These are phyloP conservation scores for Leptodactylus fuscus DNA, from an alignment of 2,113 vertebrate species.

Conservation along the genomic window DNA sequence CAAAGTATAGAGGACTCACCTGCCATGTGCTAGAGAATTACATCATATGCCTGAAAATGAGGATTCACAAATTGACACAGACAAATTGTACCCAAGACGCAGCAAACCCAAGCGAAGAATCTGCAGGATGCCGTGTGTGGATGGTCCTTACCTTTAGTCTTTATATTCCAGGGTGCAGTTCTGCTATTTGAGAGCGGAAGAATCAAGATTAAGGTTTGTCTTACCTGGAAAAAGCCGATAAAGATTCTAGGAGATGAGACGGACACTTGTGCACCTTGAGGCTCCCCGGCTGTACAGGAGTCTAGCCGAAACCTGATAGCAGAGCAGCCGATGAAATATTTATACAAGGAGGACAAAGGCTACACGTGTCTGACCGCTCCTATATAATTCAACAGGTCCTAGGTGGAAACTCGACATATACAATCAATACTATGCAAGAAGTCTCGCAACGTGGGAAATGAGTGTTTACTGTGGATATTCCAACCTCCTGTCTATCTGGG, in stretches of 20 bases:
- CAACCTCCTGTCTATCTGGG: too few relatives aligned
- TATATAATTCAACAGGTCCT: conserved; percentile 19
- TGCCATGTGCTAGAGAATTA: conserved; percentile 26
- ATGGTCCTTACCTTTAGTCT: not conserved
- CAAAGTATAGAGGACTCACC: too few relatives aligned
- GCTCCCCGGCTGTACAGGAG: conserved; percentile 56
- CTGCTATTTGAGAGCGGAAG: conserved; percentile 30
- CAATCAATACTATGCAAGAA: conserved; percentile 14
- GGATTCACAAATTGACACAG: too few relatives aligned
- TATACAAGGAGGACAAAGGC: conserved; percentile 43
- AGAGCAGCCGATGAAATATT: conserved; percentile 67
- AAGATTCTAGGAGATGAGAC: not conserved
- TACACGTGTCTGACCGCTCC: conserved; percentile 56
- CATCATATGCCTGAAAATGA: not conserved
- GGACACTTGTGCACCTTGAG: conserved; percentile 30
- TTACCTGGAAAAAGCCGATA: conserved; percentile 57
- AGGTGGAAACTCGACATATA: not conserved
- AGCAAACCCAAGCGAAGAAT: not conserved
- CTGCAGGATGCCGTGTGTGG: not conserved
- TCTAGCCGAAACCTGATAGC: conserved; percentile 63
- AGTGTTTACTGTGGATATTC: not conserved
- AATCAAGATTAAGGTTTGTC: conserved; percentile 31
- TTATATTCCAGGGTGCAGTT: not conserved
- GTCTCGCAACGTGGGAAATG: too few relatives aligned
- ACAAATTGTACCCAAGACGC: not conserved